Conservation (phyloP, 1,140 invertebrate genomes). For the Caenorhabditis brenneri region DNA sequence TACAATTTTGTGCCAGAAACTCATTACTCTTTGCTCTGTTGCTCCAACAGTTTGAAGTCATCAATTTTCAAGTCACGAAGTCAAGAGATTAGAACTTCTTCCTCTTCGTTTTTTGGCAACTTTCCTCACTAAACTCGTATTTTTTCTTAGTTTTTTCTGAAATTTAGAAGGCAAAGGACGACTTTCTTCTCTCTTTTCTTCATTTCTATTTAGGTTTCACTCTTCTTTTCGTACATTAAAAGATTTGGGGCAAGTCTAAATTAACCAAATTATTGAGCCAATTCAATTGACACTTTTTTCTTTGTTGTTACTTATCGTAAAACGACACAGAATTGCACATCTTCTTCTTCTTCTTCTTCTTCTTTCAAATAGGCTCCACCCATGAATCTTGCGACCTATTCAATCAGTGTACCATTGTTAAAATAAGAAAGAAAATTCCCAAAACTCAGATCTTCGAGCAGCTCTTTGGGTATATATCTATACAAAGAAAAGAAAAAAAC, state of each 20-base stretch:
- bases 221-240: background rate
- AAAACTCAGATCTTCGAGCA: background rate
- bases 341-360: background rate
- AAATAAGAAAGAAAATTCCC: background rate
- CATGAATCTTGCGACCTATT: background rate
- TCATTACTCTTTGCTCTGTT: constrained; percentile 24
- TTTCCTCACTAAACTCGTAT: background rate
- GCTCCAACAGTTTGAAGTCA: background rate
- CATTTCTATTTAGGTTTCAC: too few species aligned
- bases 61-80: constrained; percentile 3
- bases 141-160: background rate
- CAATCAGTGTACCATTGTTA: constrained; percentile 22
- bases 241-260: background rate
- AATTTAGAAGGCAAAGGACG: background rate
- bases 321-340: background rate
- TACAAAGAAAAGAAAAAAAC: background rate
- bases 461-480: background rate
- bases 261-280: constrained; percentile 13
- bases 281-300: background rate
- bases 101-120: constrained; percentile 25
- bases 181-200: too few species aligned
- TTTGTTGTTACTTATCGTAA: background rate
- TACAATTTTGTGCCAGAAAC: background rate
- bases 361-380: background rate
- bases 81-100: constrained; percentile 42